Base-by-base conservation (phyloP, 2,797 vertebrate genomes). In the Poecile montanus region DNA sequence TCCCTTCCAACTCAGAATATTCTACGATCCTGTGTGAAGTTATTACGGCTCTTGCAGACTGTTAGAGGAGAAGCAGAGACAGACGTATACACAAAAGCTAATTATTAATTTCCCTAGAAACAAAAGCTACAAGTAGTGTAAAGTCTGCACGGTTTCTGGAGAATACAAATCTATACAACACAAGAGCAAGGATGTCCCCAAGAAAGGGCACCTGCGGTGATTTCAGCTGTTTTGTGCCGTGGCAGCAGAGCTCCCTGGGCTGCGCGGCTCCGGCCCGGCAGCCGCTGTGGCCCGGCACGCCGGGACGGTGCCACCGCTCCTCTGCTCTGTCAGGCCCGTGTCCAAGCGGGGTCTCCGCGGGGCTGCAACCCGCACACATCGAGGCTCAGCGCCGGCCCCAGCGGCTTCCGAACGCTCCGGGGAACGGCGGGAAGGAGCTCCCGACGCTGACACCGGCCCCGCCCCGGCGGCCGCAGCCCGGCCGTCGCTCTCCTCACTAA, bases 161-260 rank as follows among this genome's bases (percentile, higher is more conserved):
- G 11, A 50, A 18, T 0, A 22, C 44, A 15, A 6, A 34, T 22
- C 12, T 23, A 7, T 16, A 4, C 20, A 48, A 36, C 1, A 6
- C 10, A 20, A 8, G 8, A 27, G n/a, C 21, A 12, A 20, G 16
- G 4, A 4, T 3, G 26, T 27, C 51, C 11, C 48, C 4, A 2
- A 3, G 61, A 3, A 22, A 16, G 38, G 5, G 4, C 42, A 2
- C 45, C 25, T 5, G 66, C 56, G 5, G 26, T 12, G 62, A 9
- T 7, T 18, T 18, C 0, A 1, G 17, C 0, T 6, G 44, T 18
- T 27, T 25, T 7, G 10, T 3, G 32, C 70, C 11, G 26, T 0
- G 36, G n/a, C 48, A 20, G 45, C 29, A 16, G 73, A 22, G 66
- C n/a, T 38, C 45, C 2, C 42, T 0, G 53, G 2, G 17, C 11